phyloP scores from a whole-genome alignment of 2,113 vertebrate species.

The Cephalopholis sonnerati region DNA sequence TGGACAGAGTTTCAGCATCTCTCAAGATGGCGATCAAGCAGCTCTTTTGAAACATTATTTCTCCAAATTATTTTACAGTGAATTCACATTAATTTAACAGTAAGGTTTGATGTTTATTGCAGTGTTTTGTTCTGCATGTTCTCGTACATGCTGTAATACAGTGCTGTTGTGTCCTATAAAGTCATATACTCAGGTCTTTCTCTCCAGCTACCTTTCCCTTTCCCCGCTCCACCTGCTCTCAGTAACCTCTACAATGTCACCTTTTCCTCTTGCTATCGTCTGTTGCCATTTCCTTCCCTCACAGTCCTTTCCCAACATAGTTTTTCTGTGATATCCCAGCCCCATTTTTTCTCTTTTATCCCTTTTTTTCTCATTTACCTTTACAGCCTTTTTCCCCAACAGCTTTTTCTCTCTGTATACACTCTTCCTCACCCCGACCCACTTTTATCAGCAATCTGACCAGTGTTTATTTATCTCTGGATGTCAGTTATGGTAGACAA shows the following conservation, averaged over 20 bases:
- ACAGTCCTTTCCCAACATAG: background rate
- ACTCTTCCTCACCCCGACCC: background rate
- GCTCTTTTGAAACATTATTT: background rate
- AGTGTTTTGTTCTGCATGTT: background rate
- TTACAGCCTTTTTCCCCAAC: background rate
- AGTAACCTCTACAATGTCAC: slow-evolving; percentile 51
- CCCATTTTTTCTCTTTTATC: background rate
- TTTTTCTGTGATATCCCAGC: background rate
- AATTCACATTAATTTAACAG: background rate
- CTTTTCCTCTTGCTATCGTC: slow-evolving; percentile 30
- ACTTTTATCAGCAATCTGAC: slow-evolving; percentile 21
- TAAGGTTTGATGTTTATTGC: background rate
- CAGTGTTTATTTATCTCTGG: background rate
- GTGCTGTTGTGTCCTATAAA: slow-evolving; percentile 13
- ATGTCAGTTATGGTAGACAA: background rate
- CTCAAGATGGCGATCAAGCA: background rate
- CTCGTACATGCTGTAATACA: background rate
- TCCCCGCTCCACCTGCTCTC: slow-evolving; percentile 31
- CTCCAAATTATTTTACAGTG: background rate
- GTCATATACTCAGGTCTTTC: background rate
- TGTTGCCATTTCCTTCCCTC: slow-evolving; percentile 1
- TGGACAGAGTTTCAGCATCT: background rate
- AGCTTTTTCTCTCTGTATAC: background rate
- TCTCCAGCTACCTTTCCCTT: background rate
- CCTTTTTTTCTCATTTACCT: background rate